These are phyloP conservation scores for Pangasius djambal DNA, from an alignment of 2,797 vertebrate species.

Conservation along the genomic window DNA sequence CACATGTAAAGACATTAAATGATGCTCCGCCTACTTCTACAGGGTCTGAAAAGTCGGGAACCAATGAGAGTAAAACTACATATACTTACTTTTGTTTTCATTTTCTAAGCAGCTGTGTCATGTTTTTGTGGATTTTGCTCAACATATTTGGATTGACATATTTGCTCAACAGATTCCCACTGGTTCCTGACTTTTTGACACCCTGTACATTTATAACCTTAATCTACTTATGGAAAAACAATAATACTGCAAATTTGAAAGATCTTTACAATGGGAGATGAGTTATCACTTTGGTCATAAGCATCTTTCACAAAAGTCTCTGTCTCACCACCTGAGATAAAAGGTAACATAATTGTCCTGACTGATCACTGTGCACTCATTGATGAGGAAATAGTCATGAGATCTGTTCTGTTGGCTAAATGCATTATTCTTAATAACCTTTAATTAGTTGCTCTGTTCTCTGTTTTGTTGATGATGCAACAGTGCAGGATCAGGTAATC, in stretches of 20 bases:
- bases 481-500: background rate
- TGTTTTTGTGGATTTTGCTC: background rate
- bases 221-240: background rate
- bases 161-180: background rate
- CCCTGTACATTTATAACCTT: background rate
- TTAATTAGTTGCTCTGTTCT: background rate
- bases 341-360: background rate
- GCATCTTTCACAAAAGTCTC: background rate
- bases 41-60: background rate
- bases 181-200: background rate
- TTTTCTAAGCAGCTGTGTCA: background rate
- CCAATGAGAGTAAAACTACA: background rate
- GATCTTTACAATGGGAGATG: background rate
- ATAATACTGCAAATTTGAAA: background rate
- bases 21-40: background rate
- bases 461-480: background rate
- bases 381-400: background rate
- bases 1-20: background rate
- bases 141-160: background rate
- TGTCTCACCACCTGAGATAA: background rate
- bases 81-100: background rate
- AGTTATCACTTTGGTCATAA: background rate
- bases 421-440: background rate
- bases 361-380: background rate
- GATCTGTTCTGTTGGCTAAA: background rate